phyloP scores from a whole-genome alignment of 2,113 vertebrate species.

The Capreolus pygargus region DNA sequence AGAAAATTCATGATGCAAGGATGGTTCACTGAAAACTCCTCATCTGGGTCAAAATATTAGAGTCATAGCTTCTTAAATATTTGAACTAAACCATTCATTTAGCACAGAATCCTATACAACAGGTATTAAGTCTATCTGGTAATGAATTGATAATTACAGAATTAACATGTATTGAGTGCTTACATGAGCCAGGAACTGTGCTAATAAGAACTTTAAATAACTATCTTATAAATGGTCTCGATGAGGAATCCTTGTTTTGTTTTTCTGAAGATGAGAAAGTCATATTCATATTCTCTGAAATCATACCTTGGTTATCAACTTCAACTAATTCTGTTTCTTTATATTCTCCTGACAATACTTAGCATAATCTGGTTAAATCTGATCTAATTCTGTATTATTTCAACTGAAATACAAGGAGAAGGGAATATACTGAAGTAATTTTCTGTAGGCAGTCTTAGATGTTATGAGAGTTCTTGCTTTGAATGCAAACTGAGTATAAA shows the following conservation, averaged over 20 bases:
- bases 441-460: not conserved
- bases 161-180: not conserved
- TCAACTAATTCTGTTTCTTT: not conserved
- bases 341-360: not conserved
- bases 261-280: not conserved
- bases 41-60: not conserved
- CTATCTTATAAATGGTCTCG: not conserved
- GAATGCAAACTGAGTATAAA: not conserved
- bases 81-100: not conserved
- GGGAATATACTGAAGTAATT: not conserved
- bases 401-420: conserved; percentile 11
- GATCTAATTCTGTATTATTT: conserved; percentile 24
- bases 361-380: not conserved
- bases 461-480: not conserved
- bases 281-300: conserved; percentile 13
- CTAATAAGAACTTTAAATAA: not conserved
- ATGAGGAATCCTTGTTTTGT: not conserved
- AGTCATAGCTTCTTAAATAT: not conserved
- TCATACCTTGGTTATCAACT: not conserved
- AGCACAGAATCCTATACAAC: not conserved
- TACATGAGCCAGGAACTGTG: not conserved
- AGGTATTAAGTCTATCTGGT: not conserved
- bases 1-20: not conserved
- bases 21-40: conserved; percentile 1
- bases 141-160: not conserved